These are phyloP conservation scores for Tylochromis polylepis DNA, from an alignment of 2,113 vertebrate genomes.

Conservation along the genomic window DNA sequence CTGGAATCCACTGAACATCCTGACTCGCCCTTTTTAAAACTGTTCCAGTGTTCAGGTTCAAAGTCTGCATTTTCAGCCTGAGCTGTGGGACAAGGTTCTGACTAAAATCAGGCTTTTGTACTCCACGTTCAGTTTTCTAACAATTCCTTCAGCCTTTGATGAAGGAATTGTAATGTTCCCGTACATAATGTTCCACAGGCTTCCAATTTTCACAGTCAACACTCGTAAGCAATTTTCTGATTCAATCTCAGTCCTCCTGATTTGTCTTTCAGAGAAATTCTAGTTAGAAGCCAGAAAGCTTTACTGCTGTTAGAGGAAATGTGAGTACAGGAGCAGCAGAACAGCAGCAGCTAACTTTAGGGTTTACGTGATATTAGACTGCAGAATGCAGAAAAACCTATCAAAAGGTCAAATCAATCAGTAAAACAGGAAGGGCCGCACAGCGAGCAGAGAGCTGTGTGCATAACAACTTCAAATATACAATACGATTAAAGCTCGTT, in stretches of 20 bases:
- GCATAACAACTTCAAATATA: background rate
- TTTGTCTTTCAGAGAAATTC: conserved; percentile 23
- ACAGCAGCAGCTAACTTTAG: background rate
- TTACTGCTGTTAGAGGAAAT: background rate
- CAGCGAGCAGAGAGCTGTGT: background rate
- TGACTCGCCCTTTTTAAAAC: background rate
- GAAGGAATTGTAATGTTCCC: conserved; percentile 41
- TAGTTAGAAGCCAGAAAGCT: background rate
- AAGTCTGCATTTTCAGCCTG: background rate
- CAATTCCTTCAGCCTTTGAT: conserved; percentile 36
- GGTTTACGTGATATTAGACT: background rate
- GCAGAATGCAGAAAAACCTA: background rate
- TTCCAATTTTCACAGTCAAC: conserved; percentile 41
- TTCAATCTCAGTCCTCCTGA: conserved; percentile 14
- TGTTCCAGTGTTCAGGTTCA: background rate
- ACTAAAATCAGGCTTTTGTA: conserved; percentile 5
- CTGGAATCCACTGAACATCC: background rate
- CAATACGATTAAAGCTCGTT: background rate
- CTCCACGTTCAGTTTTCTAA: conserved; percentile 11
- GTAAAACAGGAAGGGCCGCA: background rate
- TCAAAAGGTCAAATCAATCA: background rate
- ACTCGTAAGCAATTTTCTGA: conserved; percentile 35
- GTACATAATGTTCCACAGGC: conserved; percentile 27
- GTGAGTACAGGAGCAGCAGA: background rate
- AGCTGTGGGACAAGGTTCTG: background rate